A percentile compares a stretch with the other conserved stretches of the same genome.
These are phyloP conservation scores for Zaprionus bogoriensis DNA, from an alignment of 2,888 invertebrate genomes.

Conservation along the genomic window DNA sequence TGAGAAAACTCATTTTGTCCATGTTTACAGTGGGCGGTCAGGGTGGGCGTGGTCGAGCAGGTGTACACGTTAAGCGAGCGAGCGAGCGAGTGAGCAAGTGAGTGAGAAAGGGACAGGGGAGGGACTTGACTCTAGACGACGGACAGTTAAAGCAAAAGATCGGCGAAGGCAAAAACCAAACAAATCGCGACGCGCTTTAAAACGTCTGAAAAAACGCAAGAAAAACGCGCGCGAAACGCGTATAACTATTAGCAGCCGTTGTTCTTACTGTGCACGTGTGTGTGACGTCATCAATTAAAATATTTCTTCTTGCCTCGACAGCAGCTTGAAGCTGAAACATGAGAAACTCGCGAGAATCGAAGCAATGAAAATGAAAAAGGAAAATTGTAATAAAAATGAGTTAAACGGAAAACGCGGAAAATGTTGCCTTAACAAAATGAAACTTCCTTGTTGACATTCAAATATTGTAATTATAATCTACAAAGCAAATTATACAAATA, in stretches of 20 bases:
- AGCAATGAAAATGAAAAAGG: conserved; percentile 17
- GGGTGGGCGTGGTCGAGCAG: background rate
- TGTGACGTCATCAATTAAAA: conserved; percentile 10
- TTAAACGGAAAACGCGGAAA: conserved; percentile 43
- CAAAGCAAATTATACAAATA: conserved; percentile 37
- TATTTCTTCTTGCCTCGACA: conserved; percentile 7
- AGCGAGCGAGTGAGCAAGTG: too few species aligned
- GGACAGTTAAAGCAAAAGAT: background rate
- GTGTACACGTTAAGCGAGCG: too few species aligned
- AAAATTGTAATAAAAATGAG: conserved; percentile 8
- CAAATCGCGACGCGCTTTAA: background rate
- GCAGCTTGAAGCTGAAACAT: conserved; percentile 32
- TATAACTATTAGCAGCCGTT: too few species aligned
- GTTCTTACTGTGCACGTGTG: conserved; percentile 8
- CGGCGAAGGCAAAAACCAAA: background rate
- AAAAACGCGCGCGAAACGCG: conserved; percentile 15
- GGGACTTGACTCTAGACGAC: background rate
- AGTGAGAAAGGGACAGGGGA: background rate
- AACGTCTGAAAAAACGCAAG: background rate
- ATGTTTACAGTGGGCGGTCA: background rate
- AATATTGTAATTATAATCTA: conserved; percentile 43
- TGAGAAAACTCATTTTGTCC: conserved; percentile 22
- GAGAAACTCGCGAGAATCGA: conserved; percentile 24
- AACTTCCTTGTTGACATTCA: conserved; percentile 73
- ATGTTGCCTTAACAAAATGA: conserved; percentile 74